Base-by-base conservation (phyloP, 2,113 vertebrate genomes). In the Hucho hucho region DNA sequence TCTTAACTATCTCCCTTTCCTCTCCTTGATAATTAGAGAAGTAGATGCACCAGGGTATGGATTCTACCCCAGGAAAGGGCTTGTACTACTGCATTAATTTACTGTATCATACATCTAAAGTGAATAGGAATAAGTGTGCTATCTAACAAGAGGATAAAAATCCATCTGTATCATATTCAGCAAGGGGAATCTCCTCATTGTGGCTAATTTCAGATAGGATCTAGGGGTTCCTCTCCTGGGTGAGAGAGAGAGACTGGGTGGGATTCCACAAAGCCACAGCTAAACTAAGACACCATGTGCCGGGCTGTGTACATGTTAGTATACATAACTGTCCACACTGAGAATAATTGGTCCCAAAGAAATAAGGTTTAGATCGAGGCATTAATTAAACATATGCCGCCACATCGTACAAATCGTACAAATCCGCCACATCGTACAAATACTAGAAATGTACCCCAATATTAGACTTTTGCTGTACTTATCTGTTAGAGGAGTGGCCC, bases 291-390 rank as follows among this genome's bases (percentile, higher is more conserved):
- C 53, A 28, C 67, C 26, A n/a, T 63, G 75, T 71, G 69, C 14
- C 4, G 3, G 9, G 16, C 20, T 66, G 75, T 66, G 63, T 66
- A 18, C 37, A 4, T 64, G 37, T 77, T 59, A 65, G 68, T 70
- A 64, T 77, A 61, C 75, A 65, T 66, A 72, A 58, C 69, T 14
- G 26, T 71, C 20, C 69, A 66, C 61, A 46, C 25, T 66, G 59
- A 77, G 70, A 72, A 66, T 77, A 77, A 77, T 72, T 77, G 75
- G 75, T 77, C 75, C 69, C 75, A 64, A 65, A 77, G 69, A 77
- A 77, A 77, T 77, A 47, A 26, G 59, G 56, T 77, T 77, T 29
- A 70, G 65, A 66, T 72, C 6, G 32, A 70, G 68, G 6, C 68
- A 76, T 71, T 76, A 76, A 76, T 76, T 49, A 76, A 70, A 76